Evolutionary conservation across 2,113 vertebrate genomes (phyloP).

Genomic region (Cynocephalus volans): DNA sequence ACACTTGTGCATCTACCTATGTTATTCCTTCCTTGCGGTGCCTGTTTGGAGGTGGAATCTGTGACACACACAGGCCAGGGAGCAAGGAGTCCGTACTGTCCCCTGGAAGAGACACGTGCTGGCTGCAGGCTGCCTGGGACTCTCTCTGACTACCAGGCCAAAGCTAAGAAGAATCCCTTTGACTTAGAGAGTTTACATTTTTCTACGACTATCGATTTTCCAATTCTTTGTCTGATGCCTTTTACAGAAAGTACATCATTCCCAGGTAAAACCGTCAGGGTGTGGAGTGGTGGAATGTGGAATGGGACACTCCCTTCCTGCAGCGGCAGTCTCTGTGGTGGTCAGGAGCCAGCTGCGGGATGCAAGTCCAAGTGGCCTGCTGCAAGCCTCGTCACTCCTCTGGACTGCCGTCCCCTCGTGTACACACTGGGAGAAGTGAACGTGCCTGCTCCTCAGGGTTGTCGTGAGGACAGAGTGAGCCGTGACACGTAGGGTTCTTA

Average conservation of each 20-base stretch:
- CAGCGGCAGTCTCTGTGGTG: no score
- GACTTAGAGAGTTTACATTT: not conserved
- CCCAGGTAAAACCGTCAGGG: not conserved
- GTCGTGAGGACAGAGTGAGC: not conserved
- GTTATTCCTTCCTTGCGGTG: not conserved
- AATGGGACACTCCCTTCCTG: not conserved
- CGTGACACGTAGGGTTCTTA: rapidly evolving
- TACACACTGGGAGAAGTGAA: not conserved
- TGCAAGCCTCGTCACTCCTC: not conserved
- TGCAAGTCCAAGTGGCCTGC: not conserved
- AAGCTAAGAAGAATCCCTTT: not conserved
- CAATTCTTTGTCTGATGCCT: not conserved
- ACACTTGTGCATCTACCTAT: not conserved
- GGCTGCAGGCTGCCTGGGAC: not conserved
- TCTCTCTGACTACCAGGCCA: not conserved
- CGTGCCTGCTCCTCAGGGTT: rapidly evolving
- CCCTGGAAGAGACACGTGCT: no score
- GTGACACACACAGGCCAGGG: not conserved
- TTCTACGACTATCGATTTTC: not conserved
- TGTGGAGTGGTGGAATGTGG: not conserved
- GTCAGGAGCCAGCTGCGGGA: not conserved
- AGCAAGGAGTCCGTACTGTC: rapidly evolving
- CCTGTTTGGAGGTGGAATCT: rapidly evolving
- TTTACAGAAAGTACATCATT: not conserved
- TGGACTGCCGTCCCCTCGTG: not conserved